Base-by-base conservation (phyloP, 2,113 vertebrate species). In the Crocuta crocuta region DNA sequence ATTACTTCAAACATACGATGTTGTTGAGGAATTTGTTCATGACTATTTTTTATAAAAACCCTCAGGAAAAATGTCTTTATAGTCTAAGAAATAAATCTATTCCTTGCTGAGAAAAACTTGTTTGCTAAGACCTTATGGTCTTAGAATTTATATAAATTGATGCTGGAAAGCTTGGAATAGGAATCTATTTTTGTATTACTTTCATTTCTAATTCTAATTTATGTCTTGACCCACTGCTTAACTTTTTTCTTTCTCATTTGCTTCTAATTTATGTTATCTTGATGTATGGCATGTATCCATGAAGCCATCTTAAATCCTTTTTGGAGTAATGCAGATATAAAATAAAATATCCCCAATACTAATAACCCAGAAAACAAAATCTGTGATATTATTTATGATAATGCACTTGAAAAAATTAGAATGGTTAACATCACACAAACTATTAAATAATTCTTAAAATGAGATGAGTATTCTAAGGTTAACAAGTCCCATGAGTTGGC, bases 141-240 rank as follows among this genome's bases (percentile, higher is more conserved):
- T 85, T 91, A 93, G 35, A 96, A 95, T 91, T 93, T 95, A 91
- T 76, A 89, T 68, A 82, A 92, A 96, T 86, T 13, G 15, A 66
- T 94, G 3, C 43, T 96, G 81, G 23, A 93, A 94, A 87, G 33
- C n/a, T 89, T 90, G 93, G 17, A 85, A 85, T 78, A 87, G 39
- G 4, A 96, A 95, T 76, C 35, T 83, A 35, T n/a, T 80, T 74
- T 95, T 94, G 23, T 8, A 74, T 88, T 88, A 65, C 50, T 70
- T 94, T 93, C 66, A 83, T 81, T 97, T 97, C 10, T 93, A 33
- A 96, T 85, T 95, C 66, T 89, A 96, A 93, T 96, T 93, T 94
- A 78, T 88, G 43, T 45, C 68, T 79, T 97, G 85, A 94, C n/a
- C 43, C 5, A 26, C 15, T 84, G 28, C 63, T 87, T 91, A 91